Evolutionary conservation across 53 echinoderm and acorn worm species (phyloP), one percentile per base, ranked within the genome.

Genomic region (Hippasteria phrygiana): DNA sequence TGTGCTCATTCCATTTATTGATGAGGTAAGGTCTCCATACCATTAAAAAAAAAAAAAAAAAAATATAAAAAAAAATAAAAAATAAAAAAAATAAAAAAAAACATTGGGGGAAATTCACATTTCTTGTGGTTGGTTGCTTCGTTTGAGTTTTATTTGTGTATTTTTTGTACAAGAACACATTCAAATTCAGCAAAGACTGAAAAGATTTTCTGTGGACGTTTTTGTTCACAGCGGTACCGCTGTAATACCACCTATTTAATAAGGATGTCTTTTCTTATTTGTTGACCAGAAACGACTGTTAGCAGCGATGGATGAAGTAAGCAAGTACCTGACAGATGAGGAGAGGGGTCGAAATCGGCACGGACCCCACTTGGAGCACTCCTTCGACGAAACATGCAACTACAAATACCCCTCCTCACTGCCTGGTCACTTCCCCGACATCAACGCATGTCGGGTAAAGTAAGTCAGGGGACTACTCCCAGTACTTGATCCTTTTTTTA

Each of bases 1-100:
- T 0, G 99, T 99, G 33, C 92, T 96, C 40, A 99, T 99, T 63
- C 99, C 99, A 43, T 99, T 99, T 87, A 99, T 99, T n/a, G 93
- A 96, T 78, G 99, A 99, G 94, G 99, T 99, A 91, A 89, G 87
- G 51, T 11, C 50, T 22, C 1, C 0, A 31, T 12, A 48, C 31
- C 42, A 40, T 9, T 66, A 7, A 20, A 12, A 66, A 11, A 34
- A 22, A 29, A 29, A 36, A n/a, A n/a, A n/a, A n/a, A n/a, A n/a
- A n/a, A n/a, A n/a, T n/a, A n/a, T n/a, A n/a, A n/a, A n/a, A n/a
- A n/a, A n/a, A n/a, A n/a, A n/a, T n/a, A n/a, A n/a, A n/a, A n/a
- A n/a, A n/a, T n/a, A n/a, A n/a, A n/a, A n/a, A n/a, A n/a, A n/a
- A n/a, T n/a, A n/a, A n/a, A n/a, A n/a, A n/a, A n/a, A n/a, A n/a